These are phyloP conservation scores for Heliconius aoede DNA, from an alignment of 2,888 invertebrate genomes.

Conservation along the genomic window DNA sequence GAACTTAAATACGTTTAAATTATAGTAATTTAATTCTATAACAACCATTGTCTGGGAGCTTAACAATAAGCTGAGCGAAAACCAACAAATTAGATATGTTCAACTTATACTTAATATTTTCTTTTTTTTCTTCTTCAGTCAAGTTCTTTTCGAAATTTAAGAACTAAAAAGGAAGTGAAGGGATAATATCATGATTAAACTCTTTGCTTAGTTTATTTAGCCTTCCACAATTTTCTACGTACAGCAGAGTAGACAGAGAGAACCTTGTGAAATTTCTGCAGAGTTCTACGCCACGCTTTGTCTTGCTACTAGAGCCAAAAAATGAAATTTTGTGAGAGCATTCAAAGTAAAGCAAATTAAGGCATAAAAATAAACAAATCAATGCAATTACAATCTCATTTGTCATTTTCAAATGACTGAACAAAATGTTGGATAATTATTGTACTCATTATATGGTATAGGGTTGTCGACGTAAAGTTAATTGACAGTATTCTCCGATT, in stretches of 20 bases:
- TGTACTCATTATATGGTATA: slow-evolving; percentile 31
- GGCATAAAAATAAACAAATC: slow-evolving; percentile 46
- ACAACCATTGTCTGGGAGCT: slow-evolving; percentile 13
- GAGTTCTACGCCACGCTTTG: too few relatives aligned
- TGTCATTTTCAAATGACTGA: slow-evolving; percentile 61
- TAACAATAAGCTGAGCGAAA: not conserved
- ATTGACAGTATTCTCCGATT: not conserved
- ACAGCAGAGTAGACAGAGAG: too few relatives aligned
- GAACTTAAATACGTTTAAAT: slow-evolving; percentile 24
- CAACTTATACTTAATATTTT: not conserved
- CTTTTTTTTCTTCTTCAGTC: not conserved
- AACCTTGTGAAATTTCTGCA: too few relatives aligned
- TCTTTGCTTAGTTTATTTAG: too few relatives aligned
- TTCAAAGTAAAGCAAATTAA: not conserved
- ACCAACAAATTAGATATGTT: slow-evolving; percentile 4
- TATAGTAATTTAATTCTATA: slow-evolving; percentile 32
- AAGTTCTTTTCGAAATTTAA: not conserved
- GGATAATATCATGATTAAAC: too few relatives aligned
- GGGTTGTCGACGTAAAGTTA: slow-evolving; percentile 8
- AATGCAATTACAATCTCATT: slow-evolving; percentile 62
- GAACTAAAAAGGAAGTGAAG: not conserved
- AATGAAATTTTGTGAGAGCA: not conserved
- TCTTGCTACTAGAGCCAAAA: too few relatives aligned
- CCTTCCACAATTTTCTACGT: too few relatives aligned
- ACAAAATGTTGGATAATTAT: slow-evolving; percentile 45